Conservation (phyloP, 2,113 vertebrate genomes). For the Rallus limicola region DNA sequence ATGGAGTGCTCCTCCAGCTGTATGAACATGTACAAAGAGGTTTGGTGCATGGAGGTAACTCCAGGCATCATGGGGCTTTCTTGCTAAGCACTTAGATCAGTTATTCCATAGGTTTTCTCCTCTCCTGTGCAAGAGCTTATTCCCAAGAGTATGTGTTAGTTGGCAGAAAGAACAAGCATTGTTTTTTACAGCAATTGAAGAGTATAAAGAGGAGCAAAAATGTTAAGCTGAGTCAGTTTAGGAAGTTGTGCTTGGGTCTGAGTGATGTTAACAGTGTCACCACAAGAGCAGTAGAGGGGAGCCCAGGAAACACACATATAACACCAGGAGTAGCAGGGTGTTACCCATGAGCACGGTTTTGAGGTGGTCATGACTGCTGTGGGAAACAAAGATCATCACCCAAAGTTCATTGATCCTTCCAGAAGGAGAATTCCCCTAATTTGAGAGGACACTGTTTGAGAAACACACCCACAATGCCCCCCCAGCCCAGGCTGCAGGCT, state of each 20-base stretch:
- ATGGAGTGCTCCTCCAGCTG: not conserved
- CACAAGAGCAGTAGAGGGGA: not conserved
- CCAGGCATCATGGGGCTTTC: not conserved
- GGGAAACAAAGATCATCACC: not conserved
- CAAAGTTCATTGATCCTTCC: not conserved
- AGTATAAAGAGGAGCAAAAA: not conserved
- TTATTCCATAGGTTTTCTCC: not conserved
- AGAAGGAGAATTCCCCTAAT: not conserved
- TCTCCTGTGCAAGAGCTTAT: not conserved
- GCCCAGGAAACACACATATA: not conserved
- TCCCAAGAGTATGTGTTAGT: not conserved
- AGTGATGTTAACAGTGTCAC: not conserved
- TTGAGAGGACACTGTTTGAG: not conserved
- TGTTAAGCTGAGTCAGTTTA: not conserved
- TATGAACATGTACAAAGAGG: not conserved
- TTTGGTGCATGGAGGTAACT: not conserved
- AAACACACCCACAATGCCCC: not conserved
- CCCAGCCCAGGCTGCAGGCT: fast-evolving
- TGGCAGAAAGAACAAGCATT: not conserved
- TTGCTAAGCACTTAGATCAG: not conserved
- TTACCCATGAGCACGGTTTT: not conserved
- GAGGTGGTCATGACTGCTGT: not conserved
- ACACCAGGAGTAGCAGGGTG: not conserved
- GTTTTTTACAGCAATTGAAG: not conserved
- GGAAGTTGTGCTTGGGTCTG: not conserved